These are phyloP conservation scores for Hirtodrosophila cameraria DNA, from an alignment of 2,888 invertebrate species.

Conservation along the genomic window DNA sequence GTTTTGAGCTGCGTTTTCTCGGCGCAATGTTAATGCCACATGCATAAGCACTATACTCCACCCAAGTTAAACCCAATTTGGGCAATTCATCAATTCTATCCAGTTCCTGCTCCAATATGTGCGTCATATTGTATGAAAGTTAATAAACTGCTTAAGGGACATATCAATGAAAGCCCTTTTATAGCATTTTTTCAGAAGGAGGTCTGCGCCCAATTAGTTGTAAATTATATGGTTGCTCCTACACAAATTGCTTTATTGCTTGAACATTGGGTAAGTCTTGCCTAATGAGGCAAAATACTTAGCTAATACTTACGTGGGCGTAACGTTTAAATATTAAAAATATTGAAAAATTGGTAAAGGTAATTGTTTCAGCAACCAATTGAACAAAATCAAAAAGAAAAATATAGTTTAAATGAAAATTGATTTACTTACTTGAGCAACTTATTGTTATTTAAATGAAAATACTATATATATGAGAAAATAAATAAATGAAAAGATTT, in stretches of 20 bases:
- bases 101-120: constrained; percentile 54
- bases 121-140: constrained; percentile 40
- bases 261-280: constrained; percentile 52
- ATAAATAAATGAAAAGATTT: background rate
- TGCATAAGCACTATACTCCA: constrained; percentile 62
- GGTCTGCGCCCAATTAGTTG: constrained; percentile 48
- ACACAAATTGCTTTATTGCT: constrained; percentile 56
- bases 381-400: background rate
- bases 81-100: constrained; percentile 49
- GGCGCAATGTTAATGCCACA: constrained; percentile 66
- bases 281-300: constrained; percentile 31
- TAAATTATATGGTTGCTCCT: constrained; percentile 61
- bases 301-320: constrained; percentile 43
- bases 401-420: background rate
- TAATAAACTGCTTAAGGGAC: constrained; percentile 34
- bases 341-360: background rate
- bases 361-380: background rate
- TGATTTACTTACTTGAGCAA: background rate
- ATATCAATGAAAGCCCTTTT: constrained; percentile 26
- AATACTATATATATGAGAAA: background rate
- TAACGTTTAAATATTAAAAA: constrained; percentile 59
- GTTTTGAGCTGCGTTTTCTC: constrained; percentile 54
- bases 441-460: too few species aligned
- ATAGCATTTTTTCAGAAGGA: constrained; percentile 33
- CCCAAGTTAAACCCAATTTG: constrained; percentile 58